Evolutionary conservation across 2,888 invertebrate species (phyloP), one percentile per base, ranked within the genome.

Genomic region (Scaptomyza flava): DNA sequence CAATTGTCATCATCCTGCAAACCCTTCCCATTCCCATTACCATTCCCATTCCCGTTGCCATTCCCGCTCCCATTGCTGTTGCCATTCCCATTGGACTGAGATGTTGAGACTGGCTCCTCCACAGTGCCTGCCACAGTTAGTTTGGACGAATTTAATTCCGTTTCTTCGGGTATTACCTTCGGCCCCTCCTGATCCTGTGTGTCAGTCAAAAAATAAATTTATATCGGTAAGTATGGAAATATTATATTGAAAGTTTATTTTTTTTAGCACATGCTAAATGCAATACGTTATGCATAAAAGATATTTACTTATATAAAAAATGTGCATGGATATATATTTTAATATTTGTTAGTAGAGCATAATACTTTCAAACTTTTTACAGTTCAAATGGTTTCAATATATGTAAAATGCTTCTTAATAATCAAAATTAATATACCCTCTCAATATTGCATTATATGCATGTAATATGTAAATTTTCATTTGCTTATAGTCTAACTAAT

Each of bases 131-230:
- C 66, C 6, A 89, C 84, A 42, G 81, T 86, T 34, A 73, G 66
- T 60, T 89, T 89, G 9, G 90, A 89, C 68, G 85, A 84, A 52
- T 86, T 84, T 27, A 90, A 68, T 66, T 91, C 91, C 45, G 90
- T 88, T 79, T 94, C 94, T 82, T 94, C 94, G 0, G 94, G 94
- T 60, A 94, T 94, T n/a, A 94, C 94, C 86, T 94, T 94, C 9
- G 94, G 92, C 7, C 94, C 93, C 62, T 91, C 92, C 67, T 90
- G 90, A 78, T 92, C 92, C 92, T 92, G 63, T 7, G 34, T 17
- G 46, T 30, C 33, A 12, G n/a, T 27, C 31, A 42, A 31, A 17
- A 33, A 31, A n/a, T 38, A 38, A 2, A n/a, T 38, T n/a, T 14
- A 31, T 30, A n/a, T 23, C 5, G 50, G 20, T 51, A 41, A 42